These are phyloP conservation scores for Drosophila suzukii DNA, from an alignment of 1,140 invertebrate genomes.

Conservation along the genomic window DNA sequence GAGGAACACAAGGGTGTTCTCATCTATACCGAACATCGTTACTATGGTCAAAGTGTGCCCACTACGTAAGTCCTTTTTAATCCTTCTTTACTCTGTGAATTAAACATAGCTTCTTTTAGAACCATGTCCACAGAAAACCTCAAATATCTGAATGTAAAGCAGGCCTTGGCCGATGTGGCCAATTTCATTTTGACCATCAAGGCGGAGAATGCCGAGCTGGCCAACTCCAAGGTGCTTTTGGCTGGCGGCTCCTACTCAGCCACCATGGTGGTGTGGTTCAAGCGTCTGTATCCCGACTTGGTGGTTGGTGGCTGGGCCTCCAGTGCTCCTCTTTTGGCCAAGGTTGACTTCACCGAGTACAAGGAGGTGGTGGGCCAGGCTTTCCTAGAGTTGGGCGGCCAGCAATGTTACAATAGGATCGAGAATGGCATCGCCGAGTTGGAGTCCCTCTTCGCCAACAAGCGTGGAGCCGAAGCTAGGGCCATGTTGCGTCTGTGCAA, in stretches of 20 bases:
- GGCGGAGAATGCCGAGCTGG: constrained; percentile 77
- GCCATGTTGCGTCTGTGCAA: constrained; percentile 82
- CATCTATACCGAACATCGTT: constrained; percentile 91
- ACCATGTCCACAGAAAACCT: constrained; percentile 86
- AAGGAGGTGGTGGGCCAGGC: constrained; percentile 61
- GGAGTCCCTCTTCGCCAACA: constrained; percentile 78
- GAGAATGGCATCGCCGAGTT: constrained; percentile 86
- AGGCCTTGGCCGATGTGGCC: constrained; percentile 90
- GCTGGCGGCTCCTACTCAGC: constrained; percentile 93
- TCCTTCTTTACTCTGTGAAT: too few relatives aligned
- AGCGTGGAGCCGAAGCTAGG: constrained; percentile 65
- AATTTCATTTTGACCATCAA: constrained; percentile 87
- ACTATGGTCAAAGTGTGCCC: constrained; percentile 91
- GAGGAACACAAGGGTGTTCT: constrained; percentile 86
- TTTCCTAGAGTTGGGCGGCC: constrained; percentile 65
- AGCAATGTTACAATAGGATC: constrained; percentile 85
- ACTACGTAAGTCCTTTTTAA: constrained; percentile 84
- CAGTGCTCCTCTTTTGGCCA: constrained; percentile 88
- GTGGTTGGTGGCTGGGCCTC: constrained; percentile 90
- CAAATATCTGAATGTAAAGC: constrained; percentile 88
- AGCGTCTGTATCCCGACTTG: constrained; percentile 91
- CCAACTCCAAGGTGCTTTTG: constrained; percentile 85
- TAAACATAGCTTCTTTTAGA: constrained; percentile 69
- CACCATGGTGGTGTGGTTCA: constrained; percentile 91
- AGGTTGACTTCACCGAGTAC: constrained; percentile 71